These are phyloP conservation scores for Luffia ferchaultella DNA, from an alignment of 2,888 invertebrate species.

Conservation along the genomic window DNA sequence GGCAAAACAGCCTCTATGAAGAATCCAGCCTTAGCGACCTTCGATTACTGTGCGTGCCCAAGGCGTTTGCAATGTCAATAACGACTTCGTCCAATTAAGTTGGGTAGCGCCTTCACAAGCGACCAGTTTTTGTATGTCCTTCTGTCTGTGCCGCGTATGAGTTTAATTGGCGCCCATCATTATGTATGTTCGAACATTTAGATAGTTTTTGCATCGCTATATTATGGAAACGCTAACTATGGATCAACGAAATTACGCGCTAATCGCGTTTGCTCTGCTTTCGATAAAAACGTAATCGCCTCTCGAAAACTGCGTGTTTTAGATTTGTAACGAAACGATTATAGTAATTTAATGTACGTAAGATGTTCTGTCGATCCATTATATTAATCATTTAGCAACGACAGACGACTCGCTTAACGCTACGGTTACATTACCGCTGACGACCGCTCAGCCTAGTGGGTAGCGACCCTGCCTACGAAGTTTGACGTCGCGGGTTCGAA, in stretches of 20 bases:
- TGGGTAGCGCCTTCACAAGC: constrained; percentile 53
- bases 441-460: too few relatives aligned
- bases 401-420: too few relatives aligned
- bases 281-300: background rate
- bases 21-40: constrained; percentile 15
- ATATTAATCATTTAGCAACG: too few relatives aligned
- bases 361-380: too few relatives aligned
- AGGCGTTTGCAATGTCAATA: constrained; percentile 31
- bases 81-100: constrained; percentile 52
- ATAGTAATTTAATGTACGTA: too few relatives aligned
- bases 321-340: background rate
- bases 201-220: constrained; percentile 21
- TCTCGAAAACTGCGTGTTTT: background rate
- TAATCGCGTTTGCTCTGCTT: background rate
- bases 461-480: too few relatives aligned
- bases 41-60: constrained; percentile 16
- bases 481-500: too few relatives aligned
- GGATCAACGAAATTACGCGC: background rate
- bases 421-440: too few relatives aligned
- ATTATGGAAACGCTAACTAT: background rate
- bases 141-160: constrained; percentile 20
- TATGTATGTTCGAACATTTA: constrained; percentile 34
- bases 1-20: constrained; percentile 15
- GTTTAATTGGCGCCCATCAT: constrained; percentile 57
- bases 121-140: constrained; percentile 48